Percentiles rank a stretch among this genome's conserved stretches.
These are phyloP conservation scores for Drosophila kohkoa DNA, from an alignment of 1,140 invertebrate genomes.

Conservation along the genomic window DNA sequence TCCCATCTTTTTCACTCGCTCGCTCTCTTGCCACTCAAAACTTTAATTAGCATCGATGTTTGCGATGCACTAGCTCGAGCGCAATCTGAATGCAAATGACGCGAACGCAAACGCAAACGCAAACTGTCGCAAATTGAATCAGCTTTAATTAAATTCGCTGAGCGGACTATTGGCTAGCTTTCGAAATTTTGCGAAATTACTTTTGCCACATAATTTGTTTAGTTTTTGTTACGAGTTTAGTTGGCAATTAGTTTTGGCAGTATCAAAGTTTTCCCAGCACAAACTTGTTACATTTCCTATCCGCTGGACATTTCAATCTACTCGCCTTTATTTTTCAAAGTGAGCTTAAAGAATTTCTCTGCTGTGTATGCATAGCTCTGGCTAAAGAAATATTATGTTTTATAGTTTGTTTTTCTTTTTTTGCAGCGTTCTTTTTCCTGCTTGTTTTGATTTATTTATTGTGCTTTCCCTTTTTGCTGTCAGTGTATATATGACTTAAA, in stretches of 20 bases:
- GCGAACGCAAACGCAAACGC: background rate
- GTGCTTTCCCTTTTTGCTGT: background rate
- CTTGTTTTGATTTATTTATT: no score
- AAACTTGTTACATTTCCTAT: no score
- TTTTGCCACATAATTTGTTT: conserved; percentile 15
- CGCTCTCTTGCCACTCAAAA: conserved; percentile 2
- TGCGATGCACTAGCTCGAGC: conserved; percentile 8
- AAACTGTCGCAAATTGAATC: conserved; percentile 16
- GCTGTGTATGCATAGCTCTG: no score
- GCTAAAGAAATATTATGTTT: no score
- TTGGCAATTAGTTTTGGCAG: conserved; percentile 1
- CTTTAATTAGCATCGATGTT: conserved; percentile 49
- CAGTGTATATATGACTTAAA: background rate
- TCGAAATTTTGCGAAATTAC: background rate
- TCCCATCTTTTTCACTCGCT: no score
- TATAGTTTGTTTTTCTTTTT: no score
- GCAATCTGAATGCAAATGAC: conserved; percentile 29
- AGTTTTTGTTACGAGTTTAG: background rate
- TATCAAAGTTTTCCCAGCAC: background rate
- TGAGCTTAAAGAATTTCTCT: no score
- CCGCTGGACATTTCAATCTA: no score
- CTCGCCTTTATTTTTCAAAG: no score
- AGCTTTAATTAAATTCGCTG: conserved; percentile 37
- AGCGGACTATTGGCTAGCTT: background rate
- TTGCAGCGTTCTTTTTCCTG: no score